Evolutionary conservation across 2,888 invertebrate genomes (phyloP).

Genomic region (Drosophila trichaetosa): DNA sequence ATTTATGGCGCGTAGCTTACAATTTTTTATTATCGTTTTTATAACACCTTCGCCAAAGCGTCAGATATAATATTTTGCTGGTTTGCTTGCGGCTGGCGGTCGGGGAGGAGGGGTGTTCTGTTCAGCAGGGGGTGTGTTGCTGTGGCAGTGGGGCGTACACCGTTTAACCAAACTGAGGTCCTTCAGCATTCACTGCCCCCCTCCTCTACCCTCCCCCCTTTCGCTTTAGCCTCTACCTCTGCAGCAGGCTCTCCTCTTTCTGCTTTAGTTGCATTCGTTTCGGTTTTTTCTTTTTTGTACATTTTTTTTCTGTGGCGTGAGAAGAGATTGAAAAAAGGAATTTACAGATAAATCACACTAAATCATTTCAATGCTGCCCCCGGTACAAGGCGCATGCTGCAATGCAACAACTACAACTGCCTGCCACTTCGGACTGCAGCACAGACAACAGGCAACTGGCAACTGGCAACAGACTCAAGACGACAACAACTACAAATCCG

Average conservation of each 20-base stretch:
- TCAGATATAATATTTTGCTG: slow-evolving; percentile 15
- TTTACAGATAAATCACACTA: slow-evolving; percentile 83
- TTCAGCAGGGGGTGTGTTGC: slow-evolving; percentile 9
- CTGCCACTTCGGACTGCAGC: slow-evolving; percentile 11
- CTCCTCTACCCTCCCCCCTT: not conserved
- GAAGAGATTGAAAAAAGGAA: slow-evolving; percentile 83
- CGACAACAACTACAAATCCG: slow-evolving; percentile 20
- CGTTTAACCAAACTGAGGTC: slow-evolving; percentile 58
- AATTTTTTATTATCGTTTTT: slow-evolving; percentile 80
- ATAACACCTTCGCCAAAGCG: slow-evolving; percentile 67
- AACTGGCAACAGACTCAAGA: slow-evolving; percentile 12
- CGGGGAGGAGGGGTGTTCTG: not conserved
- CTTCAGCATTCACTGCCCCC: slow-evolving; percentile 35
- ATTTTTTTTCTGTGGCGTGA: slow-evolving; percentile 70
- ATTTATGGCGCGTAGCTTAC: slow-evolving; percentile 80
- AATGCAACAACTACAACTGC: slow-evolving; percentile 64
- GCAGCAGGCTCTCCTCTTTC: not conserved
- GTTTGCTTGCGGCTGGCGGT: not conserved
- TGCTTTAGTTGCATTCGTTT: slow-evolving; percentile 11
- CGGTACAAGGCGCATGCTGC: slow-evolving; percentile 70
- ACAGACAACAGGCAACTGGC: slow-evolving; percentile 17
- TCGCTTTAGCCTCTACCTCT: not conserved
- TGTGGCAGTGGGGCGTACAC: slow-evolving; percentile 51
- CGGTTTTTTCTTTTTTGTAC: slow-evolving; percentile 18
- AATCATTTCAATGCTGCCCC: slow-evolving; percentile 78